phyloP scores from a whole-genome alignment of 2,888 invertebrate genomes.

The Hoplodrina ambigua region DNA sequence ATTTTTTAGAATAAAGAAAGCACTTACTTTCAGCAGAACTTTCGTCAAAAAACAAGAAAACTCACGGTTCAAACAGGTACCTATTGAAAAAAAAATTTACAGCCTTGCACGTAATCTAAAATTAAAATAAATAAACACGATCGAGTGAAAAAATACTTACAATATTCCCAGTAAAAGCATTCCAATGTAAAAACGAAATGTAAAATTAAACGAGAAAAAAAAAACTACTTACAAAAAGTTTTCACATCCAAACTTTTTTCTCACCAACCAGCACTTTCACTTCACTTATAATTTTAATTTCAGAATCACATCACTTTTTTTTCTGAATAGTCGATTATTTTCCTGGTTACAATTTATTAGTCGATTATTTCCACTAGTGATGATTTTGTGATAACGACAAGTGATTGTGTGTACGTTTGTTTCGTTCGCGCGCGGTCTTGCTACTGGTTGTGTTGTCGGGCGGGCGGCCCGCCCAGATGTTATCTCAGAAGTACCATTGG shows the following conservation, averaged over 20 bases:
- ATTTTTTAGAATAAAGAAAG: too few species aligned
- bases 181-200: constrained; percentile 13
- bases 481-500: constrained; percentile 73
- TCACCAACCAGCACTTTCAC: constrained; percentile 63
- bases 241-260: constrained; percentile 70
- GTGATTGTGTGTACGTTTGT: constrained; percentile 70
- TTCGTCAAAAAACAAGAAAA: too few species aligned
- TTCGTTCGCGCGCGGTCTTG: constrained; percentile 74
- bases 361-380: constrained; percentile 54
- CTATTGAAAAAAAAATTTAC: not conserved
- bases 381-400: constrained; percentile 41
- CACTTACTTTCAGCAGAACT: too few species aligned
- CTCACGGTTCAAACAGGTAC: too few species aligned
- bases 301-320: constrained; percentile 38
- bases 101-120: not conserved
- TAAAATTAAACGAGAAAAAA: constrained; percentile 35
- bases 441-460: constrained; percentile 75
- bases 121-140: not conserved
- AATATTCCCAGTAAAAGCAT: constrained; percentile 11
- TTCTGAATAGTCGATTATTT: constrained; percentile 28
- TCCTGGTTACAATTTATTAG: constrained; percentile 15
- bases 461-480: constrained; percentile 85
- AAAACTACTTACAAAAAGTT: constrained; percentile 70
- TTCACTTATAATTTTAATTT: constrained; percentile 60
- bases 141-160: constrained; percentile 6